phyloP scores from a whole-genome alignment of 2,797 vertebrate species.

The Falco novaeseelandiae region DNA sequence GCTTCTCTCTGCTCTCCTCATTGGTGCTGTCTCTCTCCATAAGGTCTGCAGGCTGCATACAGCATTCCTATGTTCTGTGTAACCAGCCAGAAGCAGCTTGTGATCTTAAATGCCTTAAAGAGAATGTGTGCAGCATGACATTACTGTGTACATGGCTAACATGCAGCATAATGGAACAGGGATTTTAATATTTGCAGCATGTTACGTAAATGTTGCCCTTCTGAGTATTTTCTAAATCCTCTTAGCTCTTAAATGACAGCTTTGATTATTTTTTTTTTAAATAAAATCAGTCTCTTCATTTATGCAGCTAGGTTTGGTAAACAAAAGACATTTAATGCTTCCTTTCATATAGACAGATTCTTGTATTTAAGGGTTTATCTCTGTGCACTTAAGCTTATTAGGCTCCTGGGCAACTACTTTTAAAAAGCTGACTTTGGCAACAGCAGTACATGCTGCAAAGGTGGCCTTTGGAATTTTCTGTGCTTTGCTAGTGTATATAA shows the following conservation, averaged over 20 bases:
- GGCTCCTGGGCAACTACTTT: slow-evolving; percentile 23
- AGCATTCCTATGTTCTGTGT: slow-evolving; percentile 50
- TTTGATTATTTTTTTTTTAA: slow-evolving; percentile 65
- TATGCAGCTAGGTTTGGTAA: slow-evolving; percentile 65
- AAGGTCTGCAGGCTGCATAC: not conserved
- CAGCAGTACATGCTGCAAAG: not conserved
- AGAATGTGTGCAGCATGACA: slow-evolving; percentile 31
- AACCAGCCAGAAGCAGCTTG: slow-evolving; percentile 43
- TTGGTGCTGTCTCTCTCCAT: not conserved
- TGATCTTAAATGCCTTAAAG: slow-evolving; percentile 55
- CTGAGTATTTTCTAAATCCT: slow-evolving; percentile 75
- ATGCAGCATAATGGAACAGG: slow-evolving; percentile 37
- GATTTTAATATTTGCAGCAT: slow-evolving; percentile 68
- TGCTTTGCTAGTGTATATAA: not conserved
- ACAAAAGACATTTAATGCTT: slow-evolving; percentile 71
- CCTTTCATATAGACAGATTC: slow-evolving; percentile 62
- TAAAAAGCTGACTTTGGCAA: slow-evolving; percentile 30
- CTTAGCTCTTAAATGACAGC: slow-evolving; percentile 75
- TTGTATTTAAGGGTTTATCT: slow-evolving; percentile 58
- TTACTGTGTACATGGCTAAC: slow-evolving; percentile 6
- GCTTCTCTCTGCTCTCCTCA: not conserved
- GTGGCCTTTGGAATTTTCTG: slow-evolving; percentile 20
- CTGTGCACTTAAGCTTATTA: slow-evolving; percentile 61
- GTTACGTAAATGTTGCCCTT: slow-evolving; percentile 69
- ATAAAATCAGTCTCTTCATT: slow-evolving; percentile 70